Conservation (phyloP, 2,888 invertebrate species). For the Folsomia manolachei region DNA sequence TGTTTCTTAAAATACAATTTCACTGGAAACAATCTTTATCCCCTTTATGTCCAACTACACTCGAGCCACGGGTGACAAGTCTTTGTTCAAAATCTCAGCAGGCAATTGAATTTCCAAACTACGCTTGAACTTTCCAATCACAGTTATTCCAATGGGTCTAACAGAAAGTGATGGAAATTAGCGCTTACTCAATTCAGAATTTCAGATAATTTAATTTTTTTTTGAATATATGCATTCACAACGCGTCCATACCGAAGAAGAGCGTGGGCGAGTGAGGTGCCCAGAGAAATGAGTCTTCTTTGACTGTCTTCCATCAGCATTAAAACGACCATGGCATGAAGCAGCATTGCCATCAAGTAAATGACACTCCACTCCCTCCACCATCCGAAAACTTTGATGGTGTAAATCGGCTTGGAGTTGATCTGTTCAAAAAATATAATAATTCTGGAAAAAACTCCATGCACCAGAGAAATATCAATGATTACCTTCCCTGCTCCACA, state of each 20-base stretch:
- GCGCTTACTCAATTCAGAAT: no score
- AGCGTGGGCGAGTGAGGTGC: slow-evolving; percentile 24
- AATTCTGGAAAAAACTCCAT: neutral
- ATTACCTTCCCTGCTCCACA: slow-evolving; percentile 33
- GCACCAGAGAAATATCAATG: neutral
- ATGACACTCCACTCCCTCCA: slow-evolving; percentile 46
- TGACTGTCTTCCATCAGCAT: slow-evolving; percentile 35
- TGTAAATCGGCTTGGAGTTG: slow-evolving; percentile 25
- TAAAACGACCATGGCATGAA: slow-evolving; percentile 35
- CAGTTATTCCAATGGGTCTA: slow-evolving; percentile 32
- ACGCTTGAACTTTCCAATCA: slow-evolving; percentile 27
- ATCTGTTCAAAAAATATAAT: slow-evolving; percentile 21
- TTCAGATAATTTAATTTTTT: no score
- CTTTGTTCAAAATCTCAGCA: neutral
- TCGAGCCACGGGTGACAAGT: neutral
- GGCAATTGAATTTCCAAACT: slow-evolving; percentile 3
- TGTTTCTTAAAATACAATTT: no score
- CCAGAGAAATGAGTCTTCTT: slow-evolving; percentile 29
- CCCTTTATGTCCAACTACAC: no score
- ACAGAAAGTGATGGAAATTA: no score
- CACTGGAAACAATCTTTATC: no score
- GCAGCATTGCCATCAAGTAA: slow-evolving; percentile 33
- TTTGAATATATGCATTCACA: no score
- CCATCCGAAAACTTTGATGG: slow-evolving; percentile 30
- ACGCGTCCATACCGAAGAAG: no score